Percentiles rank a stretch among this genome's conserved stretches.
Evolutionary conservation across 2,888 invertebrate genomes (phyloP).

Genomic region (Erpobdella octoculata): DNA sequence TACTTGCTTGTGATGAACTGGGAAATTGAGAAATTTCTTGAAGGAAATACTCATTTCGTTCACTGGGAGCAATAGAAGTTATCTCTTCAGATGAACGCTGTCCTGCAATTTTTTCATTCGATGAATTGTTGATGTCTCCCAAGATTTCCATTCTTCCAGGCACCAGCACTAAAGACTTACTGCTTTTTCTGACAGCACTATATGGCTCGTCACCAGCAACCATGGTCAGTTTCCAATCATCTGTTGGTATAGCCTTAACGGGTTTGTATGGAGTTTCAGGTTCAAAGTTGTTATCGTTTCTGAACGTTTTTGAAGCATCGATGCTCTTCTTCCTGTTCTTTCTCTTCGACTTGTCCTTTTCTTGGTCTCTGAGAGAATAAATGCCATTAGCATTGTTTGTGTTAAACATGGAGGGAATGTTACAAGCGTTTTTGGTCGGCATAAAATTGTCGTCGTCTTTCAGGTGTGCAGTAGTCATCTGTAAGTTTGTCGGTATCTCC

Average conservation of each 20-base stretch:
- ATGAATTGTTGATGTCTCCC: slow-evolving; percentile 3
- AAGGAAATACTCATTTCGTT: not conserved
- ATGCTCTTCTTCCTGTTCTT: not conserved
- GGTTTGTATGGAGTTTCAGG: not conserved
- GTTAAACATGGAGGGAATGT: not conserved
- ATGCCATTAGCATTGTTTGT: not conserved
- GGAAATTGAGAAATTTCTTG: not conserved
- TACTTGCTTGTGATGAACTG: not conserved
- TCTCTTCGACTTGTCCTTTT: not conserved
- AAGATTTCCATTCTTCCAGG: not conserved
- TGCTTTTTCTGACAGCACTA: not conserved
- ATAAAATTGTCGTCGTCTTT: too few species aligned
- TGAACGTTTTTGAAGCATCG: too few species aligned
- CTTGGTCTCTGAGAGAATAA: not conserved
- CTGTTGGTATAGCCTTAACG: not conserved
- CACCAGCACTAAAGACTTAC: slow-evolving; percentile 1
- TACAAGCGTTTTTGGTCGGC: too few species aligned
- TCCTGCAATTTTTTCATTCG: not conserved
- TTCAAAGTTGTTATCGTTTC: not conserved
- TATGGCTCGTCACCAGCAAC: slow-evolving; percentile 11
- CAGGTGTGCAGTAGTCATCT: too few species aligned
- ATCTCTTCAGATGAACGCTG: not conserved
- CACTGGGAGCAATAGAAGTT: not conserved
- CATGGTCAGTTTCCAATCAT: not conserved
- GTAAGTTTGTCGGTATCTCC: too few species aligned